A percentile compares a stretch with the other conserved stretches of the same genome.
Conservation (phyloP, 2,797 vertebrate genomes). For the Spinus olivaceus region DNA sequence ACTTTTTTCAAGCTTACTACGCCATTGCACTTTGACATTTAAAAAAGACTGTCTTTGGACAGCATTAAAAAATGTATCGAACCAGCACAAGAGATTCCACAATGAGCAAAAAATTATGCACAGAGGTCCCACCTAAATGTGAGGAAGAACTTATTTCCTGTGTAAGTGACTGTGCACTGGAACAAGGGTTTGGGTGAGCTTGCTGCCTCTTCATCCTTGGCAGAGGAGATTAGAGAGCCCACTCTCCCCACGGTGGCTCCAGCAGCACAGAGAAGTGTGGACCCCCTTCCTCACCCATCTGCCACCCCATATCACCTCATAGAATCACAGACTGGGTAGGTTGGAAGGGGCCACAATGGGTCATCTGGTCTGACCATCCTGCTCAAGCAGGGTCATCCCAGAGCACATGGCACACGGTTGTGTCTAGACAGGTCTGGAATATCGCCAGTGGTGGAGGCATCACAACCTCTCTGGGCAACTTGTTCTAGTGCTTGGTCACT, state of each 20-base stretch:
- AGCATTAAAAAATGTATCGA: rapidly evolving
- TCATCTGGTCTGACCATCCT: not conserved
- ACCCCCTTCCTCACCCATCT: not conserved
- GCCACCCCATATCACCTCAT: rapidly evolving
- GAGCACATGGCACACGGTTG: not conserved
- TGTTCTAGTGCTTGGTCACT: not conserved
- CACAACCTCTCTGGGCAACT: not conserved
- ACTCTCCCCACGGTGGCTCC: rapidly evolving
- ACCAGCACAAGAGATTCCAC: not conserved
- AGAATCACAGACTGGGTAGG: not conserved
- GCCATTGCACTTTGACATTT: rapidly evolving
- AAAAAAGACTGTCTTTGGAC: not conserved
- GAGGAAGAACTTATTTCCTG: not conserved
- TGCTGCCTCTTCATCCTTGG: too few relatives aligned
- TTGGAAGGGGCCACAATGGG: rapidly evolving
- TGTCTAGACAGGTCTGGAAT: not conserved
- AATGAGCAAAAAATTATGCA: not conserved
- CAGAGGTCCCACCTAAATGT: not conserved
- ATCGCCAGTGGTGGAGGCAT: not conserved
- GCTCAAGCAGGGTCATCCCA: not conserved
- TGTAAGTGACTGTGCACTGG: not conserved
- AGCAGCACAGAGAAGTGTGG: not conserved
- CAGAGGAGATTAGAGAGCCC: not conserved
- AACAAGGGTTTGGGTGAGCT: not conserved
- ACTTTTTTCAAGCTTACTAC: not conserved